Conservation (phyloP, 2,888 invertebrate species). For the Catocala nupta region DNA sequence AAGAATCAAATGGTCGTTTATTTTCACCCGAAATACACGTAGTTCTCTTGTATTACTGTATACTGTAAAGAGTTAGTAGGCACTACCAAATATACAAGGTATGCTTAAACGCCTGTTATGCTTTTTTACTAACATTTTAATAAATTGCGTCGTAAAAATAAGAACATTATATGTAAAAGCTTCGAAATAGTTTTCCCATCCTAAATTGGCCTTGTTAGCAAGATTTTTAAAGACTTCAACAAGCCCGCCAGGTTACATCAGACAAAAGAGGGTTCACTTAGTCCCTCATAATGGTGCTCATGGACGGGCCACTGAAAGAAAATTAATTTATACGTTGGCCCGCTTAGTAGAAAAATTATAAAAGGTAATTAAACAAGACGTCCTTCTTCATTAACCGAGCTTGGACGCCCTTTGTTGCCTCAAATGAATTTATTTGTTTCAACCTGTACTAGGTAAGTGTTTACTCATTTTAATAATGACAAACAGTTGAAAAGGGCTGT, state of each 20-base stretch:
- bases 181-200: slow-evolving; percentile 39
- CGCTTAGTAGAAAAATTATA: slow-evolving; percentile 81
- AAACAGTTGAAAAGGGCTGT: slow-evolving; percentile 37
- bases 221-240: slow-evolving; percentile 57
- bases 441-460: slow-evolving; percentile 53
- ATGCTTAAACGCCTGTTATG: too few relatives aligned
- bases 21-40: too few relatives aligned
- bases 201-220: slow-evolving; percentile 55
- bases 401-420: slow-evolving; percentile 74
- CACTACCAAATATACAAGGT: too few relatives aligned
- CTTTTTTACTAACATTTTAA: slow-evolving; percentile 5
- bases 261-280: slow-evolving; percentile 71
- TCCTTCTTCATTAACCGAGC: slow-evolving; percentile 81
- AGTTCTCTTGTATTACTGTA: too few relatives aligned
- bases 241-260: slow-evolving; percentile 54
- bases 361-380: slow-evolving; percentile 83
- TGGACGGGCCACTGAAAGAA: slow-evolving; percentile 70
- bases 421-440: slow-evolving; percentile 76
- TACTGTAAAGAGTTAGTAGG: too few relatives aligned
- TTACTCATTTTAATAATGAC: slow-evolving; percentile 51
- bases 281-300: slow-evolving; percentile 68
- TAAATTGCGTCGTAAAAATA: slow-evolving; percentile 14
- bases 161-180: slow-evolving; percentile 17
- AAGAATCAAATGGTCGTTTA: too few relatives aligned
- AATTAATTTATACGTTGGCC: slow-evolving; percentile 79